A percentile compares a stretch with the other conserved stretches of the same genome.
These are phyloP conservation scores for Dipodomys spectabilis DNA, from an alignment of 2,113 vertebrate genomes.

Conservation along the genomic window DNA sequence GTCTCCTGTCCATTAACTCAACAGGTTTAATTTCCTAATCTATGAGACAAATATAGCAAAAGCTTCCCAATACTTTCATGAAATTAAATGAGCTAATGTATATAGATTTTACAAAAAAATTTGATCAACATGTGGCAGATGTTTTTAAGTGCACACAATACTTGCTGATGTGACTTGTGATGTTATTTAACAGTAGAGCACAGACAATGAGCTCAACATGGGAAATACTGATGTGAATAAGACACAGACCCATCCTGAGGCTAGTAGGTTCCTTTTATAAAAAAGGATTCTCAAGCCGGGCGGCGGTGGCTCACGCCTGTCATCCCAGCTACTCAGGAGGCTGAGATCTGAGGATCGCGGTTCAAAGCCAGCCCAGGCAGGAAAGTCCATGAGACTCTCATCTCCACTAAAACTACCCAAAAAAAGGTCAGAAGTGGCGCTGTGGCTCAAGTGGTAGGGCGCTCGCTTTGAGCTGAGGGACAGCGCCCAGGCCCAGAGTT, in stretches of 20 bases:
- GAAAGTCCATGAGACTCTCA: no score
- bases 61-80: neutral
- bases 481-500: no score
- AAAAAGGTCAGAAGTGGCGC: no score
- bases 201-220: neutral
- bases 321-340: no score
- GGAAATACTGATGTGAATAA: neutral
- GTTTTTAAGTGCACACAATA: neutral
- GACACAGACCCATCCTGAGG: neutral
- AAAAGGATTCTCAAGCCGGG: neutral
- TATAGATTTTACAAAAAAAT: neutral
- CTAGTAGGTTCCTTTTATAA: neutral
- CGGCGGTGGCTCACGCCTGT: no score
- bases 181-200: neutral
- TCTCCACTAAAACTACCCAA: no score
- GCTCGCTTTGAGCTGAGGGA: no score
- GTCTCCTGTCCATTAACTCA: slow-evolving; percentile 2
- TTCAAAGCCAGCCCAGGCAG: no score
- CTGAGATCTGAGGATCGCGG: no score
- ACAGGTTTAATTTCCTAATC: neutral
- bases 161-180: neutral
- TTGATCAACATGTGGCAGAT: neutral
- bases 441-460: no score
- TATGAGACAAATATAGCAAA: slow-evolving; percentile 3
- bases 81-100: neutral